phyloP scores from a whole-genome alignment of 2,797 vertebrate genomes.

The Tenualosa ilisha region DNA sequence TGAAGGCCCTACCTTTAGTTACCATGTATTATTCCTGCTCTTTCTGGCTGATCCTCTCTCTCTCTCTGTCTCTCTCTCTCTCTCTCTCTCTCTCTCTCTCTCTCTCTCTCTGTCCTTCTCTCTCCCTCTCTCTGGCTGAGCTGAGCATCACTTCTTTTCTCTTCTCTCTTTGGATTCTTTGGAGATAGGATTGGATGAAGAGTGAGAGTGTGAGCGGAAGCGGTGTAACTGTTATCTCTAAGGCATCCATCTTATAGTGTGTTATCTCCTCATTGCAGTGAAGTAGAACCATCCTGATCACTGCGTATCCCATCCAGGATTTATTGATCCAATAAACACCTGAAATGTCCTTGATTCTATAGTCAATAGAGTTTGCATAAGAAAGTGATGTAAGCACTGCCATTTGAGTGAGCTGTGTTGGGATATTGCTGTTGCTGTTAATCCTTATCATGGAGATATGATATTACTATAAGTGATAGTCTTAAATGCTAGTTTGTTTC shows the following conservation, averaged over 20 bases:
- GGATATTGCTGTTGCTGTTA: neutral
- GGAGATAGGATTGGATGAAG: neutral
- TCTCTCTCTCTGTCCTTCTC: constrained; percentile 36
- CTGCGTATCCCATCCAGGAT: neutral
- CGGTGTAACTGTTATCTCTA: neutral
- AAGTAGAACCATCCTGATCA: neutral
- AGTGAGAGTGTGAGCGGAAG: neutral
- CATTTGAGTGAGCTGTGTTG: neutral
- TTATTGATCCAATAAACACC: neutral
- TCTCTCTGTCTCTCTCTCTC: constrained; percentile 21
- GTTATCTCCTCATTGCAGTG: neutral
- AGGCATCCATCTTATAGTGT: neutral
- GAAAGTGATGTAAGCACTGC: neutral
- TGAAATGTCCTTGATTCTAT: neutral
- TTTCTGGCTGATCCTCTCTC: constrained; percentile 9
- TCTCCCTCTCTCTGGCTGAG: neutral
- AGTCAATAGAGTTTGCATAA: no score
- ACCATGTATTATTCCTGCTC: constrained; percentile 85
- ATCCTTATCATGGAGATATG: no score
- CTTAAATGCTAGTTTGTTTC: neutral
- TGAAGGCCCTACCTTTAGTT: constrained; percentile 82
- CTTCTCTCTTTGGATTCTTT: neutral
- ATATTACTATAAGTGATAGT: neutral
- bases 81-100: constrained; percentile 65
- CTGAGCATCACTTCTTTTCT: neutral